Evolutionary conservation across 2,797 vertebrate species (phyloP).

Genomic region (Phrynocephalus guinanensis): DNA sequence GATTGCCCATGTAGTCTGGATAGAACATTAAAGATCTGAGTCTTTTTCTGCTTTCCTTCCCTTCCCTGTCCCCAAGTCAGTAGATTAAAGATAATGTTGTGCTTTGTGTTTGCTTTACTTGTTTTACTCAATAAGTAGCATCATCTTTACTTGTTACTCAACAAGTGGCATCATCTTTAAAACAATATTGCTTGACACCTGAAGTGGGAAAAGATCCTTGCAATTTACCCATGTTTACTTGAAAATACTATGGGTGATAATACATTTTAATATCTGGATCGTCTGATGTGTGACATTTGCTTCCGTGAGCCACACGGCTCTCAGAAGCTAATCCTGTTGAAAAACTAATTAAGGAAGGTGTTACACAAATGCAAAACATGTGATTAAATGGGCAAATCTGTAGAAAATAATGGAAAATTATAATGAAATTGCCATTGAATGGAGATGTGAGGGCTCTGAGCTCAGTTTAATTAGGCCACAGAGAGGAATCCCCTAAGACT

Average conservation of each 20-base stretch:
- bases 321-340: conserved; percentile 83
- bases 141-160: not conserved
- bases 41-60: not conserved
- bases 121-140: not conserved
- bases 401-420: conserved; percentile 77
- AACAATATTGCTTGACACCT: conserved; percentile 37
- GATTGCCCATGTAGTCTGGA: not conserved
- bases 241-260: conserved; percentile 64
- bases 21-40: not conserved
- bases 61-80: not conserved
- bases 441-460: conserved; percentile 82
- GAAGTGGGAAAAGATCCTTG: conserved; percentile 45
- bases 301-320: conserved; percentile 80
- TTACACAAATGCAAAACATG: conserved; percentile 83
- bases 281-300: conserved; percentile 80
- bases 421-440: conserved; percentile 81
- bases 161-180: not conserved
- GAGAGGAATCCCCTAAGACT: conserved; percentile 85
- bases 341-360: conserved; percentile 88
- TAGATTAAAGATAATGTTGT: not conserved
- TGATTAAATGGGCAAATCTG: conserved; percentile 85
- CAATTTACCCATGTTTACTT: conserved; percentile 72
- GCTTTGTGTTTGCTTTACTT: conserved; percentile 28
- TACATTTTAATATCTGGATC: conserved; percentile 72
- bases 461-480: conserved; percentile 87